Evolutionary conservation across 2,797 vertebrate genomes (phyloP).

Genomic region (Neosalanx taihuensis): DNA sequence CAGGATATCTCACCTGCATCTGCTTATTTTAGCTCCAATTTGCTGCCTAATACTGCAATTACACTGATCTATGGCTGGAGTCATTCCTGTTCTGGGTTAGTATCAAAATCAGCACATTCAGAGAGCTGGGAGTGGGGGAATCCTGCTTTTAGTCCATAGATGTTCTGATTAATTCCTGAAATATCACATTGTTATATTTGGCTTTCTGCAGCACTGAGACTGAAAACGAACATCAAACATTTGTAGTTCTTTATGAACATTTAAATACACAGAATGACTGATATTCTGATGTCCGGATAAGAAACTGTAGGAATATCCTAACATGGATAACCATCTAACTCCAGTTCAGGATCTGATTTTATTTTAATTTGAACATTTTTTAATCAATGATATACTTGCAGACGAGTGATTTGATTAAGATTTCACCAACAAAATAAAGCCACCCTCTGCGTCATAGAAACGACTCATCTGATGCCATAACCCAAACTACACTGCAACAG

Average conservation of each 20-base stretch:
- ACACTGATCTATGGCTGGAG: conserved; percentile 88
- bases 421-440: neutral
- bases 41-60: conserved; percentile 93
- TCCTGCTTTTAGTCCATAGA: conserved; percentile 79
- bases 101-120: conserved; percentile 87
- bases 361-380: neutral
- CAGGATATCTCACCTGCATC: conserved; percentile 88
- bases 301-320: too few relatives aligned
- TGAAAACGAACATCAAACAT: conserved; percentile 5
- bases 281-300: too few relatives aligned
- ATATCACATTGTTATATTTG: conserved; percentile 50
- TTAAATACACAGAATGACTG: conserved; percentile 8
- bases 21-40: conserved; percentile 98
- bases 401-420: conserved; percentile 18
- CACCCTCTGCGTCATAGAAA: neutral
- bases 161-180: conserved; percentile 80
- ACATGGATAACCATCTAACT: too few relatives aligned
- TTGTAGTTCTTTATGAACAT: conserved; percentile 14
- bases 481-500: conserved; percentile 6
- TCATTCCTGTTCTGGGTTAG: conserved; percentile 81
- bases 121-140: conserved; percentile 73
- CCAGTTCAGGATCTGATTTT: too few relatives aligned
- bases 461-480: neutral
- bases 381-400: neutral
- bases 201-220: conserved; percentile 28